Evolutionary conservation across 2,797 vertebrate species (phyloP).

Genomic region (Urocyon cinereoargenteus): DNA sequence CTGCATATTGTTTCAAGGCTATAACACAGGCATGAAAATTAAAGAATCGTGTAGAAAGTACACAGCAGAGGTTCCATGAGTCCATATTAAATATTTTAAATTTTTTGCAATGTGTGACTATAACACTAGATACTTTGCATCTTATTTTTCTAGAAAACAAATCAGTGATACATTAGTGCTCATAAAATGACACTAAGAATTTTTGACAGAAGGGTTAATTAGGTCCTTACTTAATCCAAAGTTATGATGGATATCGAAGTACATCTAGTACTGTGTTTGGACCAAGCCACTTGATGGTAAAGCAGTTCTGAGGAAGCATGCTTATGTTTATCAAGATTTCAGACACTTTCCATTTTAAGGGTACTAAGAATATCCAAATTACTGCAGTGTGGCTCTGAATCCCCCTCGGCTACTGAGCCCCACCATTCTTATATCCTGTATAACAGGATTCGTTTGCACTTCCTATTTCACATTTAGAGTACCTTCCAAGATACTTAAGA

Average conservation of each 20-base stretch:
- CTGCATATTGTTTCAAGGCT: neutral
- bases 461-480: slow-evolving; percentile 29
- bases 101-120: slow-evolving; percentile 13
- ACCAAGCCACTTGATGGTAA: slow-evolving; percentile 35
- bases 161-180: slow-evolving; percentile 26
- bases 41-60: slow-evolving; percentile 7
- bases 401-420: neutral
- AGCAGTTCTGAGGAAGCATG: slow-evolving; percentile 36
- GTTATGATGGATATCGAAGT: slow-evolving; percentile 38
- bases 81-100: slow-evolving; percentile 41
- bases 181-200: neutral
- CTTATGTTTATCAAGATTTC: slow-evolving; percentile 22
- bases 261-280: neutral
- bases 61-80: neutral
- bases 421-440: neutral
- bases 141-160: slow-evolving; percentile 68
- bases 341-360: slow-evolving; percentile 23
- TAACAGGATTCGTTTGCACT: neutral
- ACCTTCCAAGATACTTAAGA: slow-evolving; percentile 9
- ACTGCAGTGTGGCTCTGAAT: neutral
- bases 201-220: slow-evolving; percentile 56
- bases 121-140: neutral
- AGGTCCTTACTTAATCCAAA: slow-evolving; percentile 47
- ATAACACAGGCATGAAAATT: slow-evolving; percentile 52
- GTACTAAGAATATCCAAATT: neutral